A percentile compares a stretch with the other conserved stretches of the same genome.
Evolutionary conservation across 2,888 invertebrate genomes (phyloP).

Genomic region (Polylopha cassiicola): DNA sequence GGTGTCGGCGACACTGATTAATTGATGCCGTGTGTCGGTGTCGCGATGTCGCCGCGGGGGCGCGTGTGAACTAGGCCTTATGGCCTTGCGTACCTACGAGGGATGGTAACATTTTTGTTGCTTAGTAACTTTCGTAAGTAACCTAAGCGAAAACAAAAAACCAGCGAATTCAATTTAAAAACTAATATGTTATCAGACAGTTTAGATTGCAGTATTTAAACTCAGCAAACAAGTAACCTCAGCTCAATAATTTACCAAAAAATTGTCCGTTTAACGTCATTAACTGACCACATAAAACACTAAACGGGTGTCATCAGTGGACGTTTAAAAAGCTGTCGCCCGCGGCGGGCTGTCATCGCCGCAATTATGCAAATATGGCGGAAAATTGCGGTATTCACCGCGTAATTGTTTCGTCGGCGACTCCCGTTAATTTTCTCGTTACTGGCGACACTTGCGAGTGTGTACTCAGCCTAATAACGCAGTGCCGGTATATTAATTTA

Average conservation of each 20-base stretch:
- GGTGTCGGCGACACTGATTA: slow-evolving; percentile 22
- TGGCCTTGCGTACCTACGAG: too few relatives aligned
- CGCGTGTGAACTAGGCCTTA: slow-evolving; percentile 19
- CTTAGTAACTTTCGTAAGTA: too few relatives aligned
- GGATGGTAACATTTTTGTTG: too few relatives aligned
- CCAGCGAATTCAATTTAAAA: too few relatives aligned
- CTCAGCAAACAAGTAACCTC: too few relatives aligned
- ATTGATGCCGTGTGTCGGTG: slow-evolving; percentile 9
- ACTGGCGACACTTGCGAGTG: too few relatives aligned
- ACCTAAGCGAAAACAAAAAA: too few relatives aligned
- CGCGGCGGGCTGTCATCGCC: slow-evolving; percentile 10
- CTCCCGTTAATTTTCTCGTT: slow-evolving; percentile 15
- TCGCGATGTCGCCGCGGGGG: slow-evolving; percentile 22
- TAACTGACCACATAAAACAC: slow-evolving; percentile 1
- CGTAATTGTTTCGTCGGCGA: slow-evolving; percentile 19
- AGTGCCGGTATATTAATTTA: too few relatives aligned
- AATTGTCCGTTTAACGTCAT: not conserved
- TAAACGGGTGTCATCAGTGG: slow-evolving; percentile 15
- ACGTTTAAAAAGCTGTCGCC: slow-evolving; percentile 1
- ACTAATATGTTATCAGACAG: too few relatives aligned
- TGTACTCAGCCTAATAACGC: too few relatives aligned
- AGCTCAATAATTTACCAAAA: too few relatives aligned
- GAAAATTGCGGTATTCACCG: slow-evolving; percentile 11
- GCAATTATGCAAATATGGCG: slow-evolving; percentile 21
- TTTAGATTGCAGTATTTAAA: too few relatives aligned